Evolutionary conservation across 2,113 vertebrate species (phyloP), one percentile per base, ranked within the genome.

Genomic region (Capreolus pygargus): DNA sequence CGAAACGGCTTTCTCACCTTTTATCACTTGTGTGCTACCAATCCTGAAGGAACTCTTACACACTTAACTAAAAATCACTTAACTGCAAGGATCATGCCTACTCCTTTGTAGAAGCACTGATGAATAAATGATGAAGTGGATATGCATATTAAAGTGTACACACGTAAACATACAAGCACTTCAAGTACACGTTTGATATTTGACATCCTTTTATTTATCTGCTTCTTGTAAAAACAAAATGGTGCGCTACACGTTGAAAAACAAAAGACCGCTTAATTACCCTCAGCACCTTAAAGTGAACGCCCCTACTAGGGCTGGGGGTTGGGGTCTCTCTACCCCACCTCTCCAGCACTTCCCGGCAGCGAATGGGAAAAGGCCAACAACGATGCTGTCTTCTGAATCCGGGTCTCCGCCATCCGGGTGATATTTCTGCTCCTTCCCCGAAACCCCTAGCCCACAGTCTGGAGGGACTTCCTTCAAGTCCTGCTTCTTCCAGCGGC

Each of bases 391-490:
- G 30, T 45, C 78, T 82, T 61, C 81, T 39, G 88, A 58, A 70
- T 19, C 60, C 61, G 7, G 45, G 36, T 82, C 70, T 67, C 87
- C 12, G 30, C 67, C 91, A 15, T 19, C 17, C 4, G 15, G 67
- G 19, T 27, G 55, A 11, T 16, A 50, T 36, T 82, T 85, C 27
- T 39, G 87, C 25, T 47, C 74, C 43, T 76, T 47, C 4, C 30
- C 64, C 79, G 39, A 95, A 76, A 67, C 8, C 61, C 54, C 12
- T 30, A 12, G 45, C 19, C 3, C 16, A 50, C 0, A 13, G 43
- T 33, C 79, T 0, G 15, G 58, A 36, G 13, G 23, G 11, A 54
- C 58, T 70, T 45, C 2, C 0, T 45, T 45, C 16, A 36, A 4
- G 14, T 28, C 7, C 43, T 3, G 33, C 55, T 21, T 30, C 54